Evolutionary conservation across 2,797 vertebrate genomes (phyloP).

Genomic region (Sebastes alutus): DNA sequence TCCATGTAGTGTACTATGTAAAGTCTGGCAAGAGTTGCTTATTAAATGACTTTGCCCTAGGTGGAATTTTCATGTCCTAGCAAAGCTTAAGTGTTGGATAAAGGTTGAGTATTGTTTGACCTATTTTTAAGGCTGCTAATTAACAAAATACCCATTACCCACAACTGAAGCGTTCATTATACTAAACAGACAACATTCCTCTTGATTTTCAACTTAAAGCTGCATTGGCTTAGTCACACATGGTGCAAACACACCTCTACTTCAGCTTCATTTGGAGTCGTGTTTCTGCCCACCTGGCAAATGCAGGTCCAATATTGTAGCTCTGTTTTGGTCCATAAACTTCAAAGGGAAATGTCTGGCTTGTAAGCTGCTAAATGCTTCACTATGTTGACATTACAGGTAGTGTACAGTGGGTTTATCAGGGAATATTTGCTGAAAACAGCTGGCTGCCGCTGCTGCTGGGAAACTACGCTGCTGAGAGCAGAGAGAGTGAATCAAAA

Average conservation of each 20-base stretch:
- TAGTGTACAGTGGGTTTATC: background rate
- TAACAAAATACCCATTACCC: background rate
- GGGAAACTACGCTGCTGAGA: background rate
- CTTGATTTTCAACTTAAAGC: background rate
- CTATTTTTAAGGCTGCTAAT: background rate
- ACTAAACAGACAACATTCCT: background rate
- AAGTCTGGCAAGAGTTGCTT: background rate
- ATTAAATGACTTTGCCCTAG: background rate
- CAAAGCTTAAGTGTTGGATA: background rate
- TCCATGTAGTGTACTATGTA: background rate
- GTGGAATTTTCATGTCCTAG: background rate
- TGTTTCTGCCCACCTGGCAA: background rate
- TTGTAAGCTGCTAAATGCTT: background rate
- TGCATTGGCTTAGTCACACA: background rate
- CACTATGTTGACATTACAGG: background rate
- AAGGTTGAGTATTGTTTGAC: background rate
- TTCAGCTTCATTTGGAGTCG: background rate
- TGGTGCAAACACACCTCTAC: background rate
- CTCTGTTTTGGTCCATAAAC: background rate
- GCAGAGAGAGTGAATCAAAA: background rate
- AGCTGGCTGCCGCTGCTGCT: background rate
- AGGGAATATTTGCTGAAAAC: background rate
- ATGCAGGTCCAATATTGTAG: background rate
- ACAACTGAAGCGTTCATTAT: background rate
- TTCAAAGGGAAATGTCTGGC: background rate